Base-by-base conservation (phyloP, 1,140 invertebrate genomes). In the Cephus cinctus region DNA sequence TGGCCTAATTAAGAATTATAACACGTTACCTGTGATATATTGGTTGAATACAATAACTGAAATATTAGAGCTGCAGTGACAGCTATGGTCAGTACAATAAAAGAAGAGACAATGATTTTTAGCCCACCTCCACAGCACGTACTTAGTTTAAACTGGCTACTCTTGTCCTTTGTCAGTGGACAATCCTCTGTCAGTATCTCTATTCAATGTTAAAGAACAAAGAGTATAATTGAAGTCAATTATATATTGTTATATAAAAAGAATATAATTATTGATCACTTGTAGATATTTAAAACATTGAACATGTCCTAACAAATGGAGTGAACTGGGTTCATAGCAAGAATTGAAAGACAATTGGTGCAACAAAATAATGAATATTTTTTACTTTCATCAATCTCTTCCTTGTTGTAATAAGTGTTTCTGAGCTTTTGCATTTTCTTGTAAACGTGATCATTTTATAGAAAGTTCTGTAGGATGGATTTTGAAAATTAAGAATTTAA, bases 21-120 rank as follows among this genome's bases (percentile, higher is more conserved):
- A n/a, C n/a, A n/a, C n/a, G n/a, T n/a, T 69, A 83, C 84, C 75
- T 86, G 81, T 21, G 56, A 56, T 31, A 61, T 56, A 68, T 80
- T 82, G 58, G 85, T 80, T 4, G 84, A 81, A 62, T 82, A 83
- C 62, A 84, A 78, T 52, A 87, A 82, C 68, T 87, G 85, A 30
- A 85, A 72, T 41, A 84, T 68, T 18, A 88, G 72, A 5, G 83
- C 83, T 21, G 83, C 56, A 1, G 87, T 88, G 44, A 90, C 81
- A 43, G 83, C 79, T 38, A 80, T 58, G 5, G 84, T 81, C 57
- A 89, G 73, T n/a, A 71, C 54, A 8, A 73, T 50, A 43, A 80
- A 77, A 34, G 74, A 77, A 14, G 66, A 61, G n/a, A 79, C 61
- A 42, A 82, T 82, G 2, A 80, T 65, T 48, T 71, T 73, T 23